These are phyloP conservation scores for Erannis defoliaria DNA, from an alignment of 2,888 invertebrate species.

Conservation along the genomic window DNA sequence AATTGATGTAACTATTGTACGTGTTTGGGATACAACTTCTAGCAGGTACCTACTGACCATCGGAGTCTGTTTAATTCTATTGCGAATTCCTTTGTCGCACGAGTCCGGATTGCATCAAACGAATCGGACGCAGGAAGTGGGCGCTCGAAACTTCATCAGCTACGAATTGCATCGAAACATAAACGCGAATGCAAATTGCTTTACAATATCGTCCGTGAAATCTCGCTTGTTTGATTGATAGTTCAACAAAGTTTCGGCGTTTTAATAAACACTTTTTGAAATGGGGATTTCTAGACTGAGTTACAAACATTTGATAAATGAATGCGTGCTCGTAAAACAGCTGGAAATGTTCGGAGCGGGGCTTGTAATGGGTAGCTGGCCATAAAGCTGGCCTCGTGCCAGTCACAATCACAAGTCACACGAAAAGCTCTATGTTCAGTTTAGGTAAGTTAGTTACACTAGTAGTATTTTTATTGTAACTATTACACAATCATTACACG, in stretches of 20 bases:
- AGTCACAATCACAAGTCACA: constrained; percentile 30
- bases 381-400: constrained; percentile 26
- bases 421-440: constrained; percentile 21
- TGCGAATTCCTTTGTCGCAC: constrained; percentile 65
- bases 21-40: constrained; percentile 60
- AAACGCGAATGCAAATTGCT: constrained; percentile 23
- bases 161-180: constrained; percentile 37
- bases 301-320: constrained; percentile 13
- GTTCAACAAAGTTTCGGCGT: constrained; percentile 18
- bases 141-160: constrained; percentile 45
- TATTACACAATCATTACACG: too few species aligned
- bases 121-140: constrained; percentile 49
- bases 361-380: constrained; percentile 24
- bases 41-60: constrained; percentile 55
- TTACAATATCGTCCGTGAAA: constrained; percentile 31
- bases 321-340: constrained; percentile 11
- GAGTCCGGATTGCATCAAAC: constrained; percentile 57
- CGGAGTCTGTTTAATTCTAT: constrained; percentile 68
- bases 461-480: neutral
- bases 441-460: constrained; percentile 17
- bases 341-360: constrained; percentile 15
- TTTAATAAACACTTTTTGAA: constrained; percentile 24
- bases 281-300: constrained; percentile 9
- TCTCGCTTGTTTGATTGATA: constrained; percentile 30
- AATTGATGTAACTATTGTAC: constrained; percentile 78